Evolutionary conservation across 92 coral and sea anemone species (phyloP).

Genomic region (Bergia puertoricense): DNA sequence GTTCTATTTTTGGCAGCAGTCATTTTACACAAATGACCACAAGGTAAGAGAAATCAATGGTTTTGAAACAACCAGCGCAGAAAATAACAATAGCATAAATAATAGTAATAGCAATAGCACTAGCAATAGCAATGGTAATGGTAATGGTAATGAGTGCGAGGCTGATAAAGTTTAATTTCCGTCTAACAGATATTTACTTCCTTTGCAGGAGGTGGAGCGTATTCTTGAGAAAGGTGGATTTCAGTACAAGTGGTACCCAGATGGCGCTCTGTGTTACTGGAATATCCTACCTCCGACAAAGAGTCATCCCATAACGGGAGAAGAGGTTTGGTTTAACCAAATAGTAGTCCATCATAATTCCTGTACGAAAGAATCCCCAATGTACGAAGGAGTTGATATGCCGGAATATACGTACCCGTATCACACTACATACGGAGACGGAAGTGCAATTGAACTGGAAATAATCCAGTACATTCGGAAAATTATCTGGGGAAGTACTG

Average conservation of each 20-base stretch:
- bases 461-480: not conserved
- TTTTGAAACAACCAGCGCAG: not conserved
- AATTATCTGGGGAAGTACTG: constrained; percentile 23
- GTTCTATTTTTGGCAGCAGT: constrained; percentile 80
- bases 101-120: not conserved
- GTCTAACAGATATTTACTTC: not conserved
- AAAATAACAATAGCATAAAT: not conserved
- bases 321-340: constrained; percentile 44
- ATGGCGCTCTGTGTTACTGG: constrained; percentile 28
- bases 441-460: constrained; percentile 11
- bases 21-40: constrained; percentile 63
- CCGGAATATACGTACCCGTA: constrained; percentile 11
- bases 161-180: not conserved
- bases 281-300: not conserved
- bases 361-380: constrained; percentile 1
- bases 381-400: constrained; percentile 1
- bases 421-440: constrained; percentile 41
- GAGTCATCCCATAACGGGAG: constrained; percentile 32
- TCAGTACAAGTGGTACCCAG: constrained; percentile 23
- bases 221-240: not conserved
- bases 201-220: constrained; percentile 22
- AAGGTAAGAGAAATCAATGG: constrained; percentile 49
- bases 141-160: not conserved
- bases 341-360: not conserved
- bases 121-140: not conserved